Conservation (phyloP, 2,113 vertebrate species). For the Hirundichthys speculiger region DNA sequence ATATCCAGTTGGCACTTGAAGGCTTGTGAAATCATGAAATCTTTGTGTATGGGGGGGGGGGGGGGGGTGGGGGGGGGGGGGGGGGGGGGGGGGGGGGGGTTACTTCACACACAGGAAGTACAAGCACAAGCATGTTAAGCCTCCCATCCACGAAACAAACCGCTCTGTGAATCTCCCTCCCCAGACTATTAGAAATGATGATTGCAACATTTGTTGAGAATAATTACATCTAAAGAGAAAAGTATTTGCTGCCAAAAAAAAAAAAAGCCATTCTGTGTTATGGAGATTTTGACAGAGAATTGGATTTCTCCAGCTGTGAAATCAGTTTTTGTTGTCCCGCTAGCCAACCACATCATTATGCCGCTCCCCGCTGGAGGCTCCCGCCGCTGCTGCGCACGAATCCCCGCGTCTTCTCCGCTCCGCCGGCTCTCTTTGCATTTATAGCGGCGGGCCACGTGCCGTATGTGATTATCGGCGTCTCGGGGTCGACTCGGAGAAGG, state of each 20-base stretch:
- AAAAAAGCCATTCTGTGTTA: constrained; percentile 58
- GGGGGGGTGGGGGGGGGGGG: too few species aligned
- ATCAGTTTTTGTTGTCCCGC: constrained; percentile 76
- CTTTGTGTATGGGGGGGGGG: constrained; percentile 45
- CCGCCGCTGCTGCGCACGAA: constrained; percentile 38
- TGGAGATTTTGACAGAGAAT: constrained; percentile 75
- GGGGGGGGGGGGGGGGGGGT: not conserved
- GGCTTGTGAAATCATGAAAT: too few species aligned
- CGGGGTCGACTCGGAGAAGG: constrained; percentile 1
- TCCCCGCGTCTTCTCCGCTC: constrained; percentile 35
- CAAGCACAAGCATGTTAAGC: constrained; percentile 24
- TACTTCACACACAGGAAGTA: constrained; percentile 32
- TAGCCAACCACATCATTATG: constrained; percentile 69
- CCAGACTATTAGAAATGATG: constrained; percentile 33
- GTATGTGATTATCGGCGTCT: constrained; percentile 42
- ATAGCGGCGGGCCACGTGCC: constrained; percentile 36
- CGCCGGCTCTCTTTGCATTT: constrained; percentile 31
- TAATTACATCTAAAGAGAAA: constrained; percentile 64
- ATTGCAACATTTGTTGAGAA: constrained; percentile 49
- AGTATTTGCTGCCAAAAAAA: constrained; percentile 66
- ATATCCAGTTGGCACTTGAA: too few species aligned
- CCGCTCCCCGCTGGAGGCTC: constrained; percentile 41
- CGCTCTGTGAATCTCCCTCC: constrained; percentile 28
- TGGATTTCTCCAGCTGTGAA: constrained; percentile 80
- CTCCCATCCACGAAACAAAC: constrained; percentile 18